Percentiles rank a stretch among this genome's conserved stretches.
Conservation (phyloP, 1,140 invertebrate genomes). For the Metaphire vulgaris region DNA sequence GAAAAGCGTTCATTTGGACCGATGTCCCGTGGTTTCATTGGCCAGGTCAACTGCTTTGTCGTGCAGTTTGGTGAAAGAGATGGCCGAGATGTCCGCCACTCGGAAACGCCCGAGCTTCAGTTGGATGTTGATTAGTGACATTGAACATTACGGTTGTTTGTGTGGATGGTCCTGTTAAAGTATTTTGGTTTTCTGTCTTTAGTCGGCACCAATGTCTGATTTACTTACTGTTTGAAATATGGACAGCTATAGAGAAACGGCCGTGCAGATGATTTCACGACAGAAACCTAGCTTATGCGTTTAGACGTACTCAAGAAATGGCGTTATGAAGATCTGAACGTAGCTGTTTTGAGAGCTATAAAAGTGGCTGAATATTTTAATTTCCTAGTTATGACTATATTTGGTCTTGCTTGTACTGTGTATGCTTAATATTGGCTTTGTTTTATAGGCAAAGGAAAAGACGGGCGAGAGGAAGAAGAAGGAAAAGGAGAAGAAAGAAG, state of each 20-base stretch:
- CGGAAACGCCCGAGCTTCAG: too few relatives aligned
- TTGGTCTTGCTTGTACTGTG: not conserved
- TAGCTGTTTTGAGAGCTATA: too few relatives aligned
- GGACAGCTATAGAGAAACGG: too few relatives aligned
- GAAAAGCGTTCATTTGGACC: not conserved
- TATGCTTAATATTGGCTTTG: not conserved
- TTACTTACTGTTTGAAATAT: too few relatives aligned
- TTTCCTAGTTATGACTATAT: not conserved
- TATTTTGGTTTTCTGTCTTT: too few relatives aligned
- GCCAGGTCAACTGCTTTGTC: not conserved
- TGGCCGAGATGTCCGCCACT: too few relatives aligned
- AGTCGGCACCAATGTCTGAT: too few relatives aligned
- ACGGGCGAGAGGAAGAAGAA: constrained; percentile 13
- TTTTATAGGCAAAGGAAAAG: constrained; percentile 18
- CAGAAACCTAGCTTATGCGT: not conserved
- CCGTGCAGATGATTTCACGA: not conserved
- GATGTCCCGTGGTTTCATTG: not conserved
- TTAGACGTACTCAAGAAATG: not conserved
- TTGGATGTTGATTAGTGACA: too few relatives aligned
- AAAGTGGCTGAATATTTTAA: constrained; percentile 3
- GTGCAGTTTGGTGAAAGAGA: not conserved
- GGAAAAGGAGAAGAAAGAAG: constrained; percentile 1
- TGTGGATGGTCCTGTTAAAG: too few relatives aligned
- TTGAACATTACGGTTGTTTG: too few relatives aligned
- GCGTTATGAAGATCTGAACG: not conserved